Base-by-base conservation (phyloP, 2,888 invertebrate species). In the Bhutanitis thaidina region DNA sequence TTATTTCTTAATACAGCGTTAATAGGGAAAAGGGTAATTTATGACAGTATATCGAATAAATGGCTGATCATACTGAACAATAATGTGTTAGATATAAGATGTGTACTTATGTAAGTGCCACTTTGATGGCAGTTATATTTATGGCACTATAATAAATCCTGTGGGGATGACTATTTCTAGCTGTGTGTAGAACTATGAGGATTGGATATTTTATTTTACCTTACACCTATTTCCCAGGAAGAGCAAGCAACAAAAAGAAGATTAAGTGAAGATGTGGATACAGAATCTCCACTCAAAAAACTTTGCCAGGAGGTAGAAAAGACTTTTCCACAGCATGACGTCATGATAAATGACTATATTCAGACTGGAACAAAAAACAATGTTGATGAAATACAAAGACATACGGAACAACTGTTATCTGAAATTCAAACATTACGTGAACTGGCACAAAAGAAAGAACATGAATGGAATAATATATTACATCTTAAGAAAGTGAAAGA, bases 401-500 rank as follows among this genome's bases (percentile, higher is more conserved):
- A 93, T 58, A 92, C 93, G 1, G 92, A 93, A 64, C 93, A 93
- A 62, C 82, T 94, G 5, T 80, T 92, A 1, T 80, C 90, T 0
- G 94, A 94, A 71, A 92, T 95, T 54, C 91, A 94, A 65, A 93
- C 93, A 0, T 79, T 96, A 53, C 91, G 94, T 57, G 94, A 94
- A 63, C 82, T 96, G 44, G 93, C 96, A 0, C 92, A 92, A 64
- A 93, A 94, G 67, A 96, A 96, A 74, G 97, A 97, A 81, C 91
- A 93, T 62, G 96, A 97, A 76, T 95, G 96, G 94, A 96, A 96
- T 73, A 94, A 94, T 53, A 93, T 97, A 47, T 76, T 96, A 10
- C 94, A 95, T 66, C 84, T 96, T 59, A 95, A 95, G 71, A 96
- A 96, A 74, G 91, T 96, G 3, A 96, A 97, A 81, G 95, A 96